These are phyloP conservation scores for Falco peregrinus DNA, from an alignment of 2,797 vertebrate genomes.

Conservation along the genomic window DNA sequence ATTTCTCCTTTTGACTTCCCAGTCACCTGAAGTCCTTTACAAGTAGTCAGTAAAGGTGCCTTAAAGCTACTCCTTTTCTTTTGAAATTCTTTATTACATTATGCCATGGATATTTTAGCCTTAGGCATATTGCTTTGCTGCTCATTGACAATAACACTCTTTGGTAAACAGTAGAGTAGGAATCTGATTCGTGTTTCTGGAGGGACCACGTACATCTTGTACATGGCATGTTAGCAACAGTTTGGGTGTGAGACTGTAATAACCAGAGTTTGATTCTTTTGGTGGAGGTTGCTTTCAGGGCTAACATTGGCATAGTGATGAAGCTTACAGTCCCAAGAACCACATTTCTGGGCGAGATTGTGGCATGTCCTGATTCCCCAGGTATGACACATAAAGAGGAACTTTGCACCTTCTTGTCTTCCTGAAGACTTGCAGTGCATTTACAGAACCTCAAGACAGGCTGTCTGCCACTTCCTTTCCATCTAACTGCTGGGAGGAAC, in stretches of 20 bases:
- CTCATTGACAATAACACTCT: neutral
- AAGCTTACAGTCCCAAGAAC: neutral
- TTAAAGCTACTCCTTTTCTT: neutral
- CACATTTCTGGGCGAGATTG: neutral
- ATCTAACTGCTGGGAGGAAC: neutral
- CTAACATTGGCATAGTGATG: neutral
- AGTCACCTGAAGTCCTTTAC: neutral
- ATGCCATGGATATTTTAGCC: neutral
- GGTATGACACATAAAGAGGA: neutral
- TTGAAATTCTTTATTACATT: neutral
- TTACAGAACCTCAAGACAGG: neutral
- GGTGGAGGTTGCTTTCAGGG: neutral
- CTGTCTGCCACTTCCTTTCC: neutral
- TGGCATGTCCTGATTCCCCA: neutral
- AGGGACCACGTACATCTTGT: neutral
- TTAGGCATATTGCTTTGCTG: neutral
- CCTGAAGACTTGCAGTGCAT: neutral
- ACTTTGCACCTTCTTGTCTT: neutral
- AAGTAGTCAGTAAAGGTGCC: neutral
- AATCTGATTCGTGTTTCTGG: neutral
- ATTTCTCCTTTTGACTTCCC: neutral
- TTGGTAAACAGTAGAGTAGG: neutral
- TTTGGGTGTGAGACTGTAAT: neutral
- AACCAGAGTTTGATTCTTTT: neutral
- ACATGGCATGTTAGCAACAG: neutral